A percentile compares a stretch with the other conserved stretches of the same genome.
Evolutionary conservation across 2,888 invertebrate genomes (phyloP).

Genomic region (Drosophila paracracens): DNA sequence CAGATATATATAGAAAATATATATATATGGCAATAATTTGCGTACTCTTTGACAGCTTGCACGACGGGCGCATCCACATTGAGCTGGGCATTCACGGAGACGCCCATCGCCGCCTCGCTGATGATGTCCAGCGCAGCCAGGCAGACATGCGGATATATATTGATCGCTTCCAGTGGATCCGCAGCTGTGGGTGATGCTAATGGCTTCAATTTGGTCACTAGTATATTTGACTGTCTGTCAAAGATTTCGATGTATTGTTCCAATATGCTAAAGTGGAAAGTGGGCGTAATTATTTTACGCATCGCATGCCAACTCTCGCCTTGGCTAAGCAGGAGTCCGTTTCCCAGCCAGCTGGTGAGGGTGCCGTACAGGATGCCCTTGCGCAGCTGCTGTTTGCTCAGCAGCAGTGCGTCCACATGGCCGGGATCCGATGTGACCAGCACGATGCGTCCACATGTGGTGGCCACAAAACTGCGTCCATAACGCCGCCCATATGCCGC

Average conservation of each 20-base stretch:
- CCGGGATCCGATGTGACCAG: constrained; percentile 77
- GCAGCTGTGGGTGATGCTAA: constrained; percentile 67
- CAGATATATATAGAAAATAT: not conserved
- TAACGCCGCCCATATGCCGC: constrained; percentile 57
- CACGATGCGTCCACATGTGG: constrained; percentile 53
- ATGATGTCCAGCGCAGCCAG: constrained; percentile 88
- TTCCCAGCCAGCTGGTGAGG: constrained; percentile 81
- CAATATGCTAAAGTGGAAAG: constrained; percentile 92
- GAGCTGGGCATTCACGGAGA: constrained; percentile 89
- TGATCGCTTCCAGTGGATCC: constrained; percentile 82
- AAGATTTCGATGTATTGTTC: constrained; percentile 90
- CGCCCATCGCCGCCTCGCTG: constrained; percentile 92
- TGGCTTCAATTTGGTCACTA: constrained; percentile 86
- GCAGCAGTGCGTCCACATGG: constrained; percentile 74
- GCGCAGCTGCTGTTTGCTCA: constrained; percentile 73
- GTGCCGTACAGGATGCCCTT: constrained; percentile 79
- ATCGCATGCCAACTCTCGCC: constrained; percentile 88
- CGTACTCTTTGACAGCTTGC: constrained; percentile 88
- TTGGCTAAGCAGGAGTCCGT: constrained; percentile 79
- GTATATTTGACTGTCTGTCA: constrained; percentile 87
- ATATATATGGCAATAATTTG: not conserved
- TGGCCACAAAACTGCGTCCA: constrained; percentile 76
- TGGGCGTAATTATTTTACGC: constrained; percentile 90
- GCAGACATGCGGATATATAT: constrained; percentile 88
- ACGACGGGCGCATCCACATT: constrained; percentile 89